Conservation (phyloP, 1,140 invertebrate species). For the Diorhabda sublineata region DNA sequence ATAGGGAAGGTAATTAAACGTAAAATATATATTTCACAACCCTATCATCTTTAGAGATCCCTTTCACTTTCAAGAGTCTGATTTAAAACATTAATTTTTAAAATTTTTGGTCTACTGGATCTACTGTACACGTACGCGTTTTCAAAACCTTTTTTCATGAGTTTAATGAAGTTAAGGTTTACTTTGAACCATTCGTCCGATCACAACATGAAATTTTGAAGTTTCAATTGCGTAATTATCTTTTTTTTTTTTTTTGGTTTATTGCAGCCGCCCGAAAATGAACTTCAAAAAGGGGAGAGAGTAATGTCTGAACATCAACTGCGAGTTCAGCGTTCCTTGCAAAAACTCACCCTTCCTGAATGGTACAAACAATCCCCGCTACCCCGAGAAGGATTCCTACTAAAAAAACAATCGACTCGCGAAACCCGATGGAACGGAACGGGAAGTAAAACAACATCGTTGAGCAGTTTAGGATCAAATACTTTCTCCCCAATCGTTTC, state of each 20-base stretch:
- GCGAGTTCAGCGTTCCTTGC: constrained; percentile 84
- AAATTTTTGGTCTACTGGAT: too few relatives aligned
- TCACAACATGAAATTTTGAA: too few relatives aligned
- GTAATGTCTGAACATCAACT: constrained; percentile 87
- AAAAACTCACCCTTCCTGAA: constrained; percentile 89
- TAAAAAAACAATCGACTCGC: constrained; percentile 39
- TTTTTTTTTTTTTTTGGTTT: constrained; percentile 10
- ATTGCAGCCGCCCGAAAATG: constrained; percentile 86
- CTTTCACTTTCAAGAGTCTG: too few relatives aligned
- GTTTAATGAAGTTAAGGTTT: too few relatives aligned
- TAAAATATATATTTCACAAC: too few relatives aligned
- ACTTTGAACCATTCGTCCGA: too few relatives aligned
- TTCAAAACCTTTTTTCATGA: too few relatives aligned
- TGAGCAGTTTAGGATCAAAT: constrained; percentile 48
- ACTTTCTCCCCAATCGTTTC: constrained; percentile 42
- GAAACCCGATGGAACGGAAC: constrained; percentile 41
- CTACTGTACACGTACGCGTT: too few relatives aligned
- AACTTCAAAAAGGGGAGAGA: constrained; percentile 78
- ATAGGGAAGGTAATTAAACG: too few relatives aligned
- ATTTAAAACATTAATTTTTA: too few relatives aligned
- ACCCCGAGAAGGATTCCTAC: constrained; percentile 63
- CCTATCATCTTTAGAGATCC: too few relatives aligned
- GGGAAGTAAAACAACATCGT: constrained; percentile 44
- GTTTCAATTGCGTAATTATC: too few relatives aligned
- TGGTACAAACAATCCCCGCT: constrained; percentile 86